phyloP scores from a whole-genome alignment of 2,113 vertebrate species.

The Erythrocebus patas region DNA sequence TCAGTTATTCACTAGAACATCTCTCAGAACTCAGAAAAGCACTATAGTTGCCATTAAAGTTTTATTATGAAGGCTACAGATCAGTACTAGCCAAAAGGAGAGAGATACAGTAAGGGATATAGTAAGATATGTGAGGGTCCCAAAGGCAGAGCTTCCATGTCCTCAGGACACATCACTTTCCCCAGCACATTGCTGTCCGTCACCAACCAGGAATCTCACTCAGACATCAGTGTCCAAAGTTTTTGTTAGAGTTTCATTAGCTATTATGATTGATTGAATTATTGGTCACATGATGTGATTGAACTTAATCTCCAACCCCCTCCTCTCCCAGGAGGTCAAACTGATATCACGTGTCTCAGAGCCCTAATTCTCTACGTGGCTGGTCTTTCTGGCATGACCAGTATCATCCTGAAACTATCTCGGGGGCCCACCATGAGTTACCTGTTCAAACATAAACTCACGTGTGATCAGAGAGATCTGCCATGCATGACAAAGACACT shows the following conservation, averaged over 20 bases:
- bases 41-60: not conserved
- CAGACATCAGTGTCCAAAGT: not conserved
- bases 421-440: not conserved
- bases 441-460: not conserved
- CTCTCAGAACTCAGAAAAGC: not conserved
- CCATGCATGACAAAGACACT: not conserved
- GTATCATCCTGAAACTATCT: not conserved
- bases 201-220: not conserved
- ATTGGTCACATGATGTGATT: not conserved
- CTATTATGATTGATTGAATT: not conserved
- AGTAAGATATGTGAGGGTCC: not conserved
- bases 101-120: too few species aligned
- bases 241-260: not conserved
- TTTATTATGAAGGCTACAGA: not conserved
- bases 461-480: not conserved
- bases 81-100: not conserved
- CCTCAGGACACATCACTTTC: not conserved
- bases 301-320: not conserved
- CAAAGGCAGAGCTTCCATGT: not conserved
- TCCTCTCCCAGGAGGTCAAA: not conserved
- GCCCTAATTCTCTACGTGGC: not conserved
- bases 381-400: not conserved
- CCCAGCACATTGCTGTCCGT: not conserved
- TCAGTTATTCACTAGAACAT: not conserved
- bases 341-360: not conserved